Base-by-base conservation (phyloP, 30 jellyfish, hydroid and myxozoan genomes). In the Phacellophora camtschatica region DNA sequence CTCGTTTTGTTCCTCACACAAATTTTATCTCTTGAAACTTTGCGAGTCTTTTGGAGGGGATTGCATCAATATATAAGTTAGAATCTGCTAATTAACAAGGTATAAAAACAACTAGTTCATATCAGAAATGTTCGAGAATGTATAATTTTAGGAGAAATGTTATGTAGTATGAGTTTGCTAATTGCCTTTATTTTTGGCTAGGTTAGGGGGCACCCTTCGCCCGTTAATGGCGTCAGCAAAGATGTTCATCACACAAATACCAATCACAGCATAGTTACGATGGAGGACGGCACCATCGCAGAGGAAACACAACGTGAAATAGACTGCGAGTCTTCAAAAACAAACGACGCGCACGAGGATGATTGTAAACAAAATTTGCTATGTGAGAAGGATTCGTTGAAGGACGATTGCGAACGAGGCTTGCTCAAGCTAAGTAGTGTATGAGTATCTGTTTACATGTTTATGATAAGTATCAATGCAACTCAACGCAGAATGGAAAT, bases 341-440 rank as follows among this genome's bases (percentile, higher is more conserved):
- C 68, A 2, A 33, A 39, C 4, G 71, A 57, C 34, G 5, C 87
- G 68, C 85, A 58, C 4, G 67, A 45, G 10, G 87, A 87, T 9
- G 84, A 70, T 28, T 69, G 84, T 25, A 79, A 42, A 46, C 80
- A 77, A 54, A 42, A 54, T 9, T 36, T 58, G 72, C 81, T 65
- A 12, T 13, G 23, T 9, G 77, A 67, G 7, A 42, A 50, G 39
- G 97, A 89, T 71, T 24, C 92, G 7, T 46, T 82, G 66, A 59
- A 76, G 35, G 95, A 74, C n/a, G 94, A 89, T 42, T 61, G 92
- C 71, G 92, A 74, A 28, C 70, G 71, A 54, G 97, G 97, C 68
- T 58, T 89, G 71, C 78, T 89, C 25, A 89, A 89, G 74, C 85
- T 89, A 18, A 89, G 97, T 53, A 89, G 97, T 58, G 97, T 89